These are phyloP conservation scores for Silurus asotus DNA, from an alignment of 2,113 vertebrate genomes.

Conservation along the genomic window DNA sequence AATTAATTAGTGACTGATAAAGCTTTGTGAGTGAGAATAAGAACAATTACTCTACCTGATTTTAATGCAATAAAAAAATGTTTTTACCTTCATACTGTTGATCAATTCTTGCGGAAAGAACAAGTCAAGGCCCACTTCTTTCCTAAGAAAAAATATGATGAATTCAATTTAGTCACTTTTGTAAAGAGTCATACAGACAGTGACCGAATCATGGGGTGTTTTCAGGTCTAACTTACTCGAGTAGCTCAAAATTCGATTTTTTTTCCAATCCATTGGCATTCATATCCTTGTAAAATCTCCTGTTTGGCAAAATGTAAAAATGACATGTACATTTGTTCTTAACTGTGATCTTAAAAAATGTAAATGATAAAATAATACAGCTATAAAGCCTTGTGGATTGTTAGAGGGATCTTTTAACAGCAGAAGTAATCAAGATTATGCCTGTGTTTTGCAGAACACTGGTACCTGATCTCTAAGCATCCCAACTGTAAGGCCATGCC, in stretches of 20 bases:
- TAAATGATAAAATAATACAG: background rate
- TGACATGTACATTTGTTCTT: background rate
- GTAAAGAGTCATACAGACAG: background rate
- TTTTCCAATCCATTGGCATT: slow-evolving; percentile 89
- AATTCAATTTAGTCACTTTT: background rate
- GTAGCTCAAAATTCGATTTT: slow-evolving; percentile 88
- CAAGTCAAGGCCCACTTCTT: slow-evolving; percentile 88
- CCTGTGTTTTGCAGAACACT: background rate
- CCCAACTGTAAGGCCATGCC: slow-evolving; percentile 93
- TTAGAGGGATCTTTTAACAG: too few species aligned
- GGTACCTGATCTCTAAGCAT: slow-evolving; percentile 89
- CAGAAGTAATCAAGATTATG: too few species aligned
- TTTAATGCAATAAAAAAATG: background rate
- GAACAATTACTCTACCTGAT: background rate
- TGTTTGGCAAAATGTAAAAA: slow-evolving; percentile 56
- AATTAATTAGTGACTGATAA: background rate
- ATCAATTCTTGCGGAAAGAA: slow-evolving; percentile 91
- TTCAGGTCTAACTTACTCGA: slow-evolving; percentile 81
- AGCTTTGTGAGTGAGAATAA: background rate
- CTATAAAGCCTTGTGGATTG: too few species aligned
- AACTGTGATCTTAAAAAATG: background rate
- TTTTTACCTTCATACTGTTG: slow-evolving; percentile 83
- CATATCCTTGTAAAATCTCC: slow-evolving; percentile 95
- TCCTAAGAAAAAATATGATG: slow-evolving; percentile 68
- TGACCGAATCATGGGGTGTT: background rate